Evolutionary conservation across 1,140 invertebrate genomes (phyloP).

Genomic region (Wiebesia pumilae): DNA sequence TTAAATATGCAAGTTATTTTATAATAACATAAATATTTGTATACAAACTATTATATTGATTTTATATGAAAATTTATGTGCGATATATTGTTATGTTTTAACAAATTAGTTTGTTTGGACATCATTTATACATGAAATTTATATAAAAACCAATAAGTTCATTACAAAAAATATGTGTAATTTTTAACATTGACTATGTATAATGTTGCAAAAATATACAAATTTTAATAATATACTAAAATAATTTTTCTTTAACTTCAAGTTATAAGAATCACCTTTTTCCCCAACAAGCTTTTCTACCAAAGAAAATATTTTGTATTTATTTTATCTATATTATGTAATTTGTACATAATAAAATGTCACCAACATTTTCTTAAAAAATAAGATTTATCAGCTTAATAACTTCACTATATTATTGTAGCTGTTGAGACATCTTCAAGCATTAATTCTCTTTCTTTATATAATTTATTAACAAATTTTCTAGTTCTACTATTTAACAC

Average conservation of each 20-base stretch:
- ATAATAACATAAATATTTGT: slow-evolving; percentile 40
- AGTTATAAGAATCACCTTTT: slow-evolving; percentile 15
- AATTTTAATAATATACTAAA: slow-evolving; percentile 37
- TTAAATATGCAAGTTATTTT: background rate
- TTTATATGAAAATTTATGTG: slow-evolving; percentile 40
- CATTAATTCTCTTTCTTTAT: slow-evolving; percentile 58
- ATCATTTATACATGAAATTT: slow-evolving; percentile 29
- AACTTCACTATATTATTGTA: slow-evolving; percentile 38
- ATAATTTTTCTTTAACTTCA: slow-evolving; percentile 21
- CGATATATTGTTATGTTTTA: background rate
- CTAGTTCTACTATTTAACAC: slow-evolving; percentile 58
- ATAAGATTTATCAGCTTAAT: slow-evolving; percentile 31
- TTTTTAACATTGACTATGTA: slow-evolving; percentile 40
- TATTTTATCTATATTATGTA: slow-evolving; percentile 42
- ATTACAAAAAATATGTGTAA: slow-evolving; percentile 44
- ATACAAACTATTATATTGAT: slow-evolving; percentile 45
- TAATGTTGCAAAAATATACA: slow-evolving; percentile 46
- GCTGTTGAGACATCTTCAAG: slow-evolving; percentile 52
- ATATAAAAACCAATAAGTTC: slow-evolving; percentile 37
- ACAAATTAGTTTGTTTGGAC: background rate
- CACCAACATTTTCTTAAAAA: slow-evolving; percentile 39
- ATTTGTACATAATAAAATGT: slow-evolving; percentile 22
- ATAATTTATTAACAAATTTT: slow-evolving; percentile 62
- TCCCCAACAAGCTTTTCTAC: no score
- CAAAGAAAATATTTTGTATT: slow-evolving; percentile 55